Evolutionary conservation across 2,888 invertebrate genomes (phyloP), one percentile per base, ranked within the genome.

Genomic region (Heliconius erato): DNA sequence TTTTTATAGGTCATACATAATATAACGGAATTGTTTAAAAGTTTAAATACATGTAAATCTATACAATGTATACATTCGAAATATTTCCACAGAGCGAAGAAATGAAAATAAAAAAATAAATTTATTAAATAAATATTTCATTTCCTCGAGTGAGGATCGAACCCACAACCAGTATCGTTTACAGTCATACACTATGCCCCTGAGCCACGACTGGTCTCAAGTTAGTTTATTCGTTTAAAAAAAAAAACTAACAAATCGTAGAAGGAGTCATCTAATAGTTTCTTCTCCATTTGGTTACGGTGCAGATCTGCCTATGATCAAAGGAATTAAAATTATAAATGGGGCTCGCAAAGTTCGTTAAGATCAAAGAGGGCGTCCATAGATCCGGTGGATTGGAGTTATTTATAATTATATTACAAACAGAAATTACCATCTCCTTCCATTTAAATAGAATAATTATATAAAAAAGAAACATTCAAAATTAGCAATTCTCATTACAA

Each of bases 311-410:
- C 35, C 63, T 16, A 35, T 40, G 76, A 76, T 76, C 76, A 76
- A 76, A 76, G 76, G 63, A 63, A 76, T 76, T 76, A 63, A 63
- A 76, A 76, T 76, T 76, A 63, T 76, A 76, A 76, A 63, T 26
- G 76, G n/a, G 63, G n/a, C n/a, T 63, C 40, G 35, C 59, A 40
- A 76, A 76, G 40, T 76, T 59, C 59, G 59, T 63, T 63, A 76
- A 76, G 76, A 76, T 76, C 76, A 76, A 76, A 76, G 76, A 63
- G 26, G 26, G 63, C n/a, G 76, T 35, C 12, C 40, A 63, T 76
- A 76, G 35, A 76, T 40, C 63, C 35, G 35, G 16, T 26, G n/a
- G 35, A 76, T n/a, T 63, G 59, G n/a, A 40, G 76, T 63, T 76
- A 76, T 76, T 76, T 76, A 26, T 63, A 40, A 63, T 59, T 76